A percentile compares a stretch with the other conserved stretches of the same genome.
Evolutionary conservation across 2,797 vertebrate species (phyloP).

Genomic region (Chanos chanos): DNA sequence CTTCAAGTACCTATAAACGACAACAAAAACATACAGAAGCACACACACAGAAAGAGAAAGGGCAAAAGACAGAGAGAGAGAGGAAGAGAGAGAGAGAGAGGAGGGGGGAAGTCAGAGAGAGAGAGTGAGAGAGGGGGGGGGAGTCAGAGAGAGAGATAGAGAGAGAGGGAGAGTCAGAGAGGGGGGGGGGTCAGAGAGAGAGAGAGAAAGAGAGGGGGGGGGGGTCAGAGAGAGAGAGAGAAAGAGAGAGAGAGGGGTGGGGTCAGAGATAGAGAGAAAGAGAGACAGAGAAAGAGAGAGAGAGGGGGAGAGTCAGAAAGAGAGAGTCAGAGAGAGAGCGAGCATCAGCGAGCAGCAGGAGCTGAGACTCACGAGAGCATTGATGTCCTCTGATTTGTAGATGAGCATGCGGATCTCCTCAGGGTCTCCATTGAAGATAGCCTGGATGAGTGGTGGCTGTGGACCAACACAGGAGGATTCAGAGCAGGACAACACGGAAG

Average conservation of each 20-base stretch:
- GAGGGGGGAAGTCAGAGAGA: conserved; percentile 12
- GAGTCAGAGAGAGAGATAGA: conserved; percentile 9
- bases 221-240: conserved; percentile 10
- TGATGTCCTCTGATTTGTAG: conserved; percentile 96
- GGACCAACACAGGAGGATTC: conserved; percentile 19
- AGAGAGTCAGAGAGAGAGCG: background rate
- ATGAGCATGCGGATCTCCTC: conserved; percentile 95
- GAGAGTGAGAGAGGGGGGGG: conserved; percentile 1
- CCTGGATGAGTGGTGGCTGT: conserved; percentile 92
- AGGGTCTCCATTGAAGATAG: conserved; percentile 93
- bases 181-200: conserved; percentile 3
- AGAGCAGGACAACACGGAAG: background rate
- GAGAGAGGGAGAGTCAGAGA: conserved; percentile 12
- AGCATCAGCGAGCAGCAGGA: background rate
- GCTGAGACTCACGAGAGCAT: conserved; percentile 83
- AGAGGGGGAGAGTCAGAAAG: conserved; percentile 19
- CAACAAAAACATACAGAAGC: background rate
- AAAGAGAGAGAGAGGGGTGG: background rate
- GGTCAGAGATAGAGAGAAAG: no score
- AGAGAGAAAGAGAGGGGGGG: conserved; percentile 15
- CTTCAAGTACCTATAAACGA: no score
- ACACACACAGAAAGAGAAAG: conserved; percentile 10
- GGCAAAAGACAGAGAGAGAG: conserved; percentile 12
- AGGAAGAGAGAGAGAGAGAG: background rate
- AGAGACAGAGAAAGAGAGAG: background rate